phyloP scores from a whole-genome alignment of 2,888 invertebrate genomes.

The Rosalia funebris region DNA sequence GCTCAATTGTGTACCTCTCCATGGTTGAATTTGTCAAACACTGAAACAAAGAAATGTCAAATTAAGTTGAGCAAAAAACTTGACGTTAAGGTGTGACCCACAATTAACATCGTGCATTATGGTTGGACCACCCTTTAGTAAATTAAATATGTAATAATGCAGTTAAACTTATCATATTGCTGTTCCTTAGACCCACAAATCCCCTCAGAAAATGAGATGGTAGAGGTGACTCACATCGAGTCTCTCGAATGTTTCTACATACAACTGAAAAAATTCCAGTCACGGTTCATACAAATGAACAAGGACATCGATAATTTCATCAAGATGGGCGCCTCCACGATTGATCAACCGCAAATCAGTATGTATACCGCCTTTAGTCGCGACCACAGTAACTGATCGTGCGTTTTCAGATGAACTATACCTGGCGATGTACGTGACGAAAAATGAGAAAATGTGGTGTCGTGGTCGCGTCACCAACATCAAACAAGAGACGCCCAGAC shows the following conservation, averaged over 20 bases:
- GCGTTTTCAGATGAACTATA: conserved; percentile 73
- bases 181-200: conserved; percentile 11
- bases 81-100: too few relatives aligned
- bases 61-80: too few relatives aligned
- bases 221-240: conserved; percentile 53
- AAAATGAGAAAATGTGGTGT: conserved; percentile 69
- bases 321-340: conserved; percentile 40
- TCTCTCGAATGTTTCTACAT: conserved; percentile 53
- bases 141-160: too few relatives aligned
- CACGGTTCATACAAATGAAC: conserved; percentile 41
- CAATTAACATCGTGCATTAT: too few relatives aligned
- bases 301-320: conserved; percentile 49
- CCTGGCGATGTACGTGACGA: conserved; percentile 66
- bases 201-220: conserved; percentile 37
- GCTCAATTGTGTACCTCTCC: too few relatives aligned
- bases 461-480: conserved; percentile 68
- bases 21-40: too few relatives aligned
- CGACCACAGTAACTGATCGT: too few relatives aligned
- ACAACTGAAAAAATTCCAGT: conserved; percentile 44
- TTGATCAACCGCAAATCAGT: conserved; percentile 48
- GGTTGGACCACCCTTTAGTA: too few relatives aligned
- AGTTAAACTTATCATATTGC: too few relatives aligned
- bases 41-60: too few relatives aligned
- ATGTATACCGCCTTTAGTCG: conserved; percentile 36
- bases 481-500: conserved; percentile 49